Evolutionary conservation across 2,797 vertebrate species (phyloP), one percentile per base, ranked within the genome.

Genomic region (Acipenser ruthenus): DNA sequence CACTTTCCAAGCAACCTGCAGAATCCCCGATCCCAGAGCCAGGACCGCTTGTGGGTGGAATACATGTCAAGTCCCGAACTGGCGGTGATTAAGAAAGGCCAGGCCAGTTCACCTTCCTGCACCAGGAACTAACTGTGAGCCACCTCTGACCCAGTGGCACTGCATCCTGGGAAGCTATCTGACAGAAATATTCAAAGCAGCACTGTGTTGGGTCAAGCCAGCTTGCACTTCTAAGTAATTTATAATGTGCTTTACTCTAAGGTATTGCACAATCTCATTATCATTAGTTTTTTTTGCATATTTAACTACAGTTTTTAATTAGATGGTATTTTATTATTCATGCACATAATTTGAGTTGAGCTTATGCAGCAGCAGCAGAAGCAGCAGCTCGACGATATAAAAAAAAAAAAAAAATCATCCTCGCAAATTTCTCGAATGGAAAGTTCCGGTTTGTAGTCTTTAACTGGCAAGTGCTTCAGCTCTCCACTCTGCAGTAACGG

Each of bases 261-360:
- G 95, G 95, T 90, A 98, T 96, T 94, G 92, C 92, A 82, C 92
- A 93, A 93, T 94, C 95, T 97, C 94, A 96, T 99, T 98, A 99
- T 92, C 95, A 96, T 99, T 95, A 94, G 87, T 93, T 94, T 89
- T 37, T 37, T 99, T 97, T 99, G 95, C 96, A 99, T 99, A 98
- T 95, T 99, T 98, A 99, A 99, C 95, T 90, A 94, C 90, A 91
- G 86, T 96, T 97, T 99, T 98, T 99, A 99, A 99, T 99, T 99
- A 99, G 95, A 95, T 88, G 90, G 91, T 94, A 93, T 95, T 97
- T 96, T 95, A 99, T 99, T 98, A 99, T 99, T 98, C 95, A 99
- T 99, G 96, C 93, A 95, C 95, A 98, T 98, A 97, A 99, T 97
- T 95, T 96, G 88, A 93, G 89, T 90, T 87, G 74, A 91, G 90